Evolutionary conservation across 2,888 invertebrate species (phyloP).

Genomic region (Stenotaenia linearis): DNA sequence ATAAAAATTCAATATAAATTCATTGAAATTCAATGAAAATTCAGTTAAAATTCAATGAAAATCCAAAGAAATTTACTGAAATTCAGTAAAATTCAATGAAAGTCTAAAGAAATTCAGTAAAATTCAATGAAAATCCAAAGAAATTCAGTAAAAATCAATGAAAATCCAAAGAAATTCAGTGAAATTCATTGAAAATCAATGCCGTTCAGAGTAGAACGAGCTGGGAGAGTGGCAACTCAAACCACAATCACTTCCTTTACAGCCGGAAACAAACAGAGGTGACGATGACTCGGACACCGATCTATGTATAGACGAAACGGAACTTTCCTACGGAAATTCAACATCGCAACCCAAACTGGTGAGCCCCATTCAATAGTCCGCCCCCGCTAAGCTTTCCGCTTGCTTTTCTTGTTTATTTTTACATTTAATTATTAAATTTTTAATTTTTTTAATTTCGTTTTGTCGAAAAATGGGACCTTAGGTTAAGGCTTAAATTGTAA

Average conservation of each 20-base stretch:
- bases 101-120: too few species aligned
- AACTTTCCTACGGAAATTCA: conserved; percentile 37
- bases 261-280: conserved; percentile 33
- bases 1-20: too few species aligned
- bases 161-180: too few species aligned
- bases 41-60: too few species aligned
- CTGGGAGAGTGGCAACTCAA: too few species aligned
- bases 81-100: too few species aligned
- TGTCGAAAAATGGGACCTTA: neutral
- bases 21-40: too few species aligned
- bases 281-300: conserved; percentile 76
- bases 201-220: too few species aligned
- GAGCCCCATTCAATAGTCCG: neutral
- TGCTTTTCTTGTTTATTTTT: neutral
- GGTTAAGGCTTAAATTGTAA: neutral
- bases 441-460: neutral
- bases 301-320: conserved; percentile 70
- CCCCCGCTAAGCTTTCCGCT: neutral
- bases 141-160: too few species aligned
- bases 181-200: too few species aligned
- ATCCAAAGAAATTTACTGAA: too few species aligned
- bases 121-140: too few species aligned
- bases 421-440: neutral
- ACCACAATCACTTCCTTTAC: conserved; percentile 15
- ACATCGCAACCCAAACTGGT: conserved; percentile 19